Conservation (phyloP, 2,113 vertebrate genomes). For the Dermatemys mawii region DNA sequence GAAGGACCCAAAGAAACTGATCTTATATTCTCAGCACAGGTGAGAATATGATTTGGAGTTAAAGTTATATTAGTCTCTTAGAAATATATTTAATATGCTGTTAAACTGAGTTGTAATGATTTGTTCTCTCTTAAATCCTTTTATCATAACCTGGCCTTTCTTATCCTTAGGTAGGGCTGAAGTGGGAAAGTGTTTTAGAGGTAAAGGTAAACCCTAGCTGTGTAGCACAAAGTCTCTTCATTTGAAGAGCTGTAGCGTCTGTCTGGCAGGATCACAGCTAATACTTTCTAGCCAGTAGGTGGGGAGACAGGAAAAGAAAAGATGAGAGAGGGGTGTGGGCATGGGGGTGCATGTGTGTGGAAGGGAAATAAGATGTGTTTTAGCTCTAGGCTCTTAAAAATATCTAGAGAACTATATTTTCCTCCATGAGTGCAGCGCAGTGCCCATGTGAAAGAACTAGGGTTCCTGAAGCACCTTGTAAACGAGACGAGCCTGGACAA, state of each 20-base stretch:
- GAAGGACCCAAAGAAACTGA: background rate
- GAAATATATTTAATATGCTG: background rate
- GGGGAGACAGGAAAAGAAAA: background rate
- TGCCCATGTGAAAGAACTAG: background rate
- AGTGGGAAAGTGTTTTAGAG: background rate
- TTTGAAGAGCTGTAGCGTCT: background rate
- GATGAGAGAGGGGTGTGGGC: background rate
- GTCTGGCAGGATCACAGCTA: background rate
- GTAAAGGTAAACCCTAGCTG: background rate
- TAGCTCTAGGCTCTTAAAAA: background rate
- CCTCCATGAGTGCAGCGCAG: background rate
- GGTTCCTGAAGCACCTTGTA: background rate
- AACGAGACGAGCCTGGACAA: background rate
- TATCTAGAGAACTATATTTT: background rate
- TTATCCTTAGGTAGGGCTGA: background rate
- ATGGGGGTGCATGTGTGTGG: background rate
- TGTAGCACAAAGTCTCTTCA: background rate
- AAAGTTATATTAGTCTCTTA: background rate
- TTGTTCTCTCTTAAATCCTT: background rate
- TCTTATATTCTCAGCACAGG: background rate
- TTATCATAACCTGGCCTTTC: background rate
- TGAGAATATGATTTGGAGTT: background rate
- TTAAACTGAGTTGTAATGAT: background rate
- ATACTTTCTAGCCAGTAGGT: background rate
- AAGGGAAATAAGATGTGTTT: background rate